phyloP scores from a whole-genome alignment of 2,888 invertebrate species.

The Acanthosoma haemorrhoidale region DNA sequence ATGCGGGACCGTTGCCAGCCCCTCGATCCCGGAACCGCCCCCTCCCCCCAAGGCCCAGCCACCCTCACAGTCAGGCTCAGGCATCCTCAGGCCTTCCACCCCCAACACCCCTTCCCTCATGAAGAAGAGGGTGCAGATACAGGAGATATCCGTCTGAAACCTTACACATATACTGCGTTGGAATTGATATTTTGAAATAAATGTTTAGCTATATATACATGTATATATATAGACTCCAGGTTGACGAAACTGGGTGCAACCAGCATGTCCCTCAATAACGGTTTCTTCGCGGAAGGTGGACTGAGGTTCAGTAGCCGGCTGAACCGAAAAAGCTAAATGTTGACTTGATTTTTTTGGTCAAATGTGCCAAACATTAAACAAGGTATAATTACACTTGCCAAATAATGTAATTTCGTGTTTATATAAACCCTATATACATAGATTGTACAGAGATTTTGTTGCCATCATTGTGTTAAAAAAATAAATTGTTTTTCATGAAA shows the following conservation, averaged over 20 bases:
- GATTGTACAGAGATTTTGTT: slow-evolving; percentile 5
- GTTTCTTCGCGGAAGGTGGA: not conserved
- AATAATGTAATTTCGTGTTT: slow-evolving; percentile 19
- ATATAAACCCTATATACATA: slow-evolving; percentile 16
- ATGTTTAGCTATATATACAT: too few species aligned
- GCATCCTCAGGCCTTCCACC: slow-evolving; percentile 57
- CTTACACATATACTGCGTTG: slow-evolving; percentile 8
- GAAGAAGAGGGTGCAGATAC: slow-evolving; percentile 87
- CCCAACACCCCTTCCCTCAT: slow-evolving; percentile 68
- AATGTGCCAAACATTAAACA: slow-evolving; percentile 17
- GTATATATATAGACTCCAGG: slow-evolving; percentile 3
- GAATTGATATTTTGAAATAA: slow-evolving; percentile 24
- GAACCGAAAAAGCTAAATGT: too few species aligned
- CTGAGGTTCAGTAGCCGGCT: not conserved
- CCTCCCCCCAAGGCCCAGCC: slow-evolving; percentile 54
- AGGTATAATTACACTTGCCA: slow-evolving; percentile 17
- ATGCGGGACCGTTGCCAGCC: slow-evolving; percentile 45
- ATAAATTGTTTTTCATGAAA: not conserved
- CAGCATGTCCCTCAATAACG: not conserved
- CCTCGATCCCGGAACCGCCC: slow-evolving; percentile 57
- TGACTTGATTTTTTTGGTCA: not conserved
- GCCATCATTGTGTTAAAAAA: not conserved
- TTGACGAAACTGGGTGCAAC: not conserved
- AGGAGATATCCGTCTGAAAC: slow-evolving; percentile 81
- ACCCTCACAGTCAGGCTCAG: slow-evolving; percentile 49